Conservation (phyloP, 1,140 invertebrate genomes). For the Ips nitidus region DNA sequence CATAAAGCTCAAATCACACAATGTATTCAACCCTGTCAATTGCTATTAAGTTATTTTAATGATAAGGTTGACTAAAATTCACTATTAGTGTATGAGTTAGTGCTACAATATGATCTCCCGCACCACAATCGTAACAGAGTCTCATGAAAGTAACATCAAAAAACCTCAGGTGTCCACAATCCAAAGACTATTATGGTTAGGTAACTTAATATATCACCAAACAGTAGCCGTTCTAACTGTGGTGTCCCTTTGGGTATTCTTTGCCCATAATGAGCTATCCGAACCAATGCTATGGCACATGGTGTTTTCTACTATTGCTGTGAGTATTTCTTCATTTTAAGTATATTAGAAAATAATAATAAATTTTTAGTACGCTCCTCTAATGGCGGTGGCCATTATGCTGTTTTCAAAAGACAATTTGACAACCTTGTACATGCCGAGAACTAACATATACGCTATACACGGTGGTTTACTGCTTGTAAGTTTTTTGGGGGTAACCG, state of each 20-base stretch:
- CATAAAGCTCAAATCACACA: too few relatives aligned
- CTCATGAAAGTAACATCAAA: too few relatives aligned
- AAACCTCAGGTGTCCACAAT: too few relatives aligned
- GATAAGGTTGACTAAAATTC: too few relatives aligned
- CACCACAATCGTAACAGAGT: too few relatives aligned
- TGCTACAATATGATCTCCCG: too few relatives aligned
- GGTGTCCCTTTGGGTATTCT: conserved; percentile 18
- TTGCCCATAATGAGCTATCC: conserved; percentile 5
- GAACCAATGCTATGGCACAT: conserved; percentile 20
- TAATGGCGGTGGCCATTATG: conserved; percentile 19
- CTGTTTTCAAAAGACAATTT: conserved; percentile 22
- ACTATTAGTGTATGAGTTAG: too few relatives aligned
- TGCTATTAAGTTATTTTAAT: too few relatives aligned
- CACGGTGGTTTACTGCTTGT: conserved; percentile 11
- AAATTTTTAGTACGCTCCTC: conserved; percentile 15
- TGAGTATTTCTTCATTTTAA: conserved; percentile 7
- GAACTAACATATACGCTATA: conserved; percentile 14
- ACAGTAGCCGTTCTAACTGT: conserved; percentile 4
- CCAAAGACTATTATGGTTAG: conserved; percentile 1
- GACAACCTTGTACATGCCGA: conserved; percentile 10
- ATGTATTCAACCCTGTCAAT: too few relatives aligned
- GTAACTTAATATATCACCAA: conserved; percentile 12
- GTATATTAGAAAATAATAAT: not conserved
- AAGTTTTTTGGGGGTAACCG: conserved; percentile 11
- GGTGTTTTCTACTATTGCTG: conserved; percentile 5